Percentiles rank a stretch among this genome's conserved stretches.
Conservation (phyloP, 2,888 invertebrate genomes). For the Epistrophe grossulariae region DNA sequence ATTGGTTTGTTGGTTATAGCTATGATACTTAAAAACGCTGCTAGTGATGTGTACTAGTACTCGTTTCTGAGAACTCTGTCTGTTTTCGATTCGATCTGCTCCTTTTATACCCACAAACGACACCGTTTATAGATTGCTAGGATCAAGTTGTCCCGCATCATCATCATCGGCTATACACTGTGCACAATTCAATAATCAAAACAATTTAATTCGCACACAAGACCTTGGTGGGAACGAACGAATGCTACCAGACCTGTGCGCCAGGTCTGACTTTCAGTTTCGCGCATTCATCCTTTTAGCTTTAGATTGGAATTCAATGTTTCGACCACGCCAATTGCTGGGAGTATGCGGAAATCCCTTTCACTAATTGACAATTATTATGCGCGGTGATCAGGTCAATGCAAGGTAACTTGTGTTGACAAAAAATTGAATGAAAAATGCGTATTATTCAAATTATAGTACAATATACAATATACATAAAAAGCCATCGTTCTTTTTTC, state of each 20-base stretch:
- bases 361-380: conserved; percentile 78
- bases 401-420: conserved; percentile 84
- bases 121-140: conserved; percentile 49
- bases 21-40: conserved; percentile 77
- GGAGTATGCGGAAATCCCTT: conserved; percentile 78
- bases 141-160: conserved; percentile 60
- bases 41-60: conserved; percentile 80
- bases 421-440: too few relatives aligned
- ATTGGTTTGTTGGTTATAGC: conserved; percentile 39
- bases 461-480: too few relatives aligned
- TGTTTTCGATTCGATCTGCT: conserved; percentile 75
- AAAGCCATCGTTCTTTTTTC: too few relatives aligned
- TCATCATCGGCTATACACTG: too few relatives aligned
- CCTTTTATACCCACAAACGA: conserved; percentile 81
- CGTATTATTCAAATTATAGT: too few relatives aligned
- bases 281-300: conserved; percentile 65
- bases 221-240: conserved; percentile 64
- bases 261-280: conserved; percentile 67
- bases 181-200: too few relatives aligned
- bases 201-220: conserved; percentile 53
- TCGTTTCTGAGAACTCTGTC: conserved; percentile 79
- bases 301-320: conserved; percentile 45
- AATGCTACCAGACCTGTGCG: conserved; percentile 38
- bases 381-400: conserved; percentile 76
- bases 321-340: conserved; percentile 18